Base-by-base conservation (phyloP, 2,113 vertebrate genomes). In the Pollachius pollachius region DNA sequence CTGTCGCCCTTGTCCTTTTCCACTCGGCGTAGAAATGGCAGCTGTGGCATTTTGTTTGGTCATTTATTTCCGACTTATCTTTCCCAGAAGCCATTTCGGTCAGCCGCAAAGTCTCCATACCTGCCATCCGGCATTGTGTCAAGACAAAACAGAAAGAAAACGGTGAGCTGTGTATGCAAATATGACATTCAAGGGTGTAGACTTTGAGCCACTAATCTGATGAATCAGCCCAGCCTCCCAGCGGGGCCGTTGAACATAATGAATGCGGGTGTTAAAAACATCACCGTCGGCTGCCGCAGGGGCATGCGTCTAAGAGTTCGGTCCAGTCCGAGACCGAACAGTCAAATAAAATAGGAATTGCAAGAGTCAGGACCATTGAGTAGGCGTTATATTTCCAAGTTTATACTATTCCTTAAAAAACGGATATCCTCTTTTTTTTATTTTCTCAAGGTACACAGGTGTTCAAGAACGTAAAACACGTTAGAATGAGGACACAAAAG, bases 111-210 rank as follows among this genome's bases (percentile, higher is more conserved):
- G 69, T 69, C 71, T 81, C 79, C 59, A 80, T 48, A 64, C 64
- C 82, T 83, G 80, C 75, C 84, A 82, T 30, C 74, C 69, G 75
- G 79, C 79, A 83, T 87, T 85, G 85, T 77, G 73, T 79, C 68
- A 80, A 81, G 86, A 88, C 79, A 79, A 34, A 34, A 34, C 30
- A 34, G 30, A 34, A 34, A 34, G 23, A 81, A 85, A 88, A 88
- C 85, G 88, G 87, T 72, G 62, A 81, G 74, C 74, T 73, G 77
- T 66, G 79, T 91, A 93, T 92, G 91, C 90, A 87, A 92, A 93
- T 93, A 84, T 91, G 90, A 92, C 91, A 92, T 92, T 92, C 90
- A 90, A 69, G 74, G 21, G 81, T 84, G 71, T 73, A 72, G 80
- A 81, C 84, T 84, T 86, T 71, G 69, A 52, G 71, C 64, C 81